Percentiles rank a stretch among this genome's conserved stretches.
These are phyloP conservation scores for Lasioglossum morio DNA, from an alignment of 2,888 invertebrate species.

Conservation along the genomic window DNA sequence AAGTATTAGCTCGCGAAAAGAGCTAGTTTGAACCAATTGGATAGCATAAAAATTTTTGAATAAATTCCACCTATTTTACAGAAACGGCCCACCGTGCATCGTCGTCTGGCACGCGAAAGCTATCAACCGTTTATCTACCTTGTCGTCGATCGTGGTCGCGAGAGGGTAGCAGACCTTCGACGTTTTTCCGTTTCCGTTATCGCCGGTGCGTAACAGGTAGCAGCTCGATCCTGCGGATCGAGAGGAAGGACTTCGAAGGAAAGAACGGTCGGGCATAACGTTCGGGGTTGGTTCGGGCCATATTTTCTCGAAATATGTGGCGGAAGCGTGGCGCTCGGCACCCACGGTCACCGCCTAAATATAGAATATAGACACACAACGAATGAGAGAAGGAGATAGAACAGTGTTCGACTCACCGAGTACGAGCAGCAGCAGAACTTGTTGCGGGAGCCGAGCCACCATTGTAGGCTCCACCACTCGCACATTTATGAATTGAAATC, in stretches of 20 bases:
- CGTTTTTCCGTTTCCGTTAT: conserved; percentile 1
- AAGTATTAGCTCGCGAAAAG: not conserved
- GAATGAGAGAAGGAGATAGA: not conserved
- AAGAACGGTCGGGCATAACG: conserved; percentile 17
- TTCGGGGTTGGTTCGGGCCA: not conserved
- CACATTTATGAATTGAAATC: conserved; percentile 82
- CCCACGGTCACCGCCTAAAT: conserved; percentile 74
- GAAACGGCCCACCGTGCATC: not conserved
- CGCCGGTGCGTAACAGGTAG: conserved; percentile 48
- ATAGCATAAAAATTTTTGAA: not conserved
- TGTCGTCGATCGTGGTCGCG: not conserved
- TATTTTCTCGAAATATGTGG: conserved; percentile 3
- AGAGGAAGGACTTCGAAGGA: not conserved
- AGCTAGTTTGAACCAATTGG: not conserved
- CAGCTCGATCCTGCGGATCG: not conserved
- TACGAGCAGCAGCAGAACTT: conserved; percentile 82
- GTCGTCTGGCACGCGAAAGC: not conserved
- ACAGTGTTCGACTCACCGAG: conserved; percentile 78
- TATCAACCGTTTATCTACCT: not conserved
- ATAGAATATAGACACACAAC: conserved; percentile 55
- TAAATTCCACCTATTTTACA: not conserved
- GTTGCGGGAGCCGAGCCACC: conserved; percentile 83
- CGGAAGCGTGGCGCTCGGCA: conserved; percentile 51
- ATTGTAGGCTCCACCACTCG: conserved; percentile 80
- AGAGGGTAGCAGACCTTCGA: not conserved